Evolutionary conservation across 2,888 invertebrate genomes (phyloP).

Genomic region (Tinea trinotella): DNA sequence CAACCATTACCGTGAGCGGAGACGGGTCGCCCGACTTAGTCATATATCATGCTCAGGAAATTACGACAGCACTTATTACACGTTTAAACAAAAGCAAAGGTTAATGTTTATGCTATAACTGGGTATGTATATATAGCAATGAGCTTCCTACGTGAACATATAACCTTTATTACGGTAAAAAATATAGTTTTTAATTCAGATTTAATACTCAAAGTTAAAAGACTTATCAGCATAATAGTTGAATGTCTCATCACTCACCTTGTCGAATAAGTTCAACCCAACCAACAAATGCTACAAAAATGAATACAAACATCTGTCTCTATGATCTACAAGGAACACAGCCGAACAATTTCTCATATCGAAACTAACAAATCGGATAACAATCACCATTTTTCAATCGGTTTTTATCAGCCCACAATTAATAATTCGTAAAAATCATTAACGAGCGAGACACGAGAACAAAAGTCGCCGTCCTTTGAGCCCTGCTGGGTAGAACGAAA

Average conservation of each 20-base stretch:
- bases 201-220: neutral
- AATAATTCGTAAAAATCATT: conserved; percentile 72
- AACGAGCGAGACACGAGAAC: conserved; percentile 65
- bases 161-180: neutral
- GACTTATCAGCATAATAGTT: too few species aligned
- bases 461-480: conserved; percentile 68
- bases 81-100: conserved; percentile 38
- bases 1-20: conserved; percentile 35
- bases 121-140: neutral
- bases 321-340: neutral
- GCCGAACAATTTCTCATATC: conserved; percentile 25
- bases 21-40: conserved; percentile 30
- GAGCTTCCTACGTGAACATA: neutral
- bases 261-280: neutral
- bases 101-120: conserved; percentile 26
- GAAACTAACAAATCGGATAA: conserved; percentile 40
- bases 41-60: conserved; percentile 21
- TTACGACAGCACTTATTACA: conserved; percentile 19
- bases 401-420: conserved; percentile 60
- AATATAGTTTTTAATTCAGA: neutral
- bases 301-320: neutral
- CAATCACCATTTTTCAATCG: conserved; percentile 63
- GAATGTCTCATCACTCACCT: too few species aligned
- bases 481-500: conserved; percentile 35
- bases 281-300: neutral